Evolutionary conservation across 2,113 vertebrate genomes (phyloP), one percentile per base, ranked within the genome.

Genomic region (Psilopogon haemacephalus): DNA sequence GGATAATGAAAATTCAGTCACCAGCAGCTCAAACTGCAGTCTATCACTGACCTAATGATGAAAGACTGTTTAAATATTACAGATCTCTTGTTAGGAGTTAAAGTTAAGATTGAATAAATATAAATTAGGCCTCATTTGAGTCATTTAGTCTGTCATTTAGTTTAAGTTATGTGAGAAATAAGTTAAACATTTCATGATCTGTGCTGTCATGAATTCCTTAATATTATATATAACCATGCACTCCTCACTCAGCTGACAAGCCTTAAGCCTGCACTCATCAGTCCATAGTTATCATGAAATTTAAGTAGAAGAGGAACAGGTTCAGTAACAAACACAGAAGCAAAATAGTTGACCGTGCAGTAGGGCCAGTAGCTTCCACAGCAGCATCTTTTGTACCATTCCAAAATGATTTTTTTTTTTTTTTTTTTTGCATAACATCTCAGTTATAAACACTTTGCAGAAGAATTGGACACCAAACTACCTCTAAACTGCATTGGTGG

Each of bases 41-140:
- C 90, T 11, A 9, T 86, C 67, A 84, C 73, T 92, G 76, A 91
- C 65, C 56, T 75, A 75, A 90, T 64, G 76, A 78, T 60, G 86
- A 64, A 75, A 86, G 65, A 77, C 60, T 89, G 42, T 48, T 96
- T 84, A 81, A 88, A 93, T 54, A 88, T 46, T 83, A 81, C 84
- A 90, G 90, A 88, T 38, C 50, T 54, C 42, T 70, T 78, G 38
- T 90, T 82, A 90, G 50, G 59, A 92, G 40, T 65, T 78, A 71
- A 85, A 78, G 58, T 80, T 58, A 87, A 88, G 65, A 72, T 76
- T 90, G 90, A 92, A 86, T 71, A 82, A 78, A 90, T 84, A 88
- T 21, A 65, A 84, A 69, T 28, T 38, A 58, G 84, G 44, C 24
- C 62, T 94, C 73, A 64, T 86, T 91, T 74, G 78, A 60, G 87